Percentiles rank a stretch among this genome's conserved stretches.
Conservation (phyloP, 1,140 invertebrate species). For the Drosophila sp. region DNA sequence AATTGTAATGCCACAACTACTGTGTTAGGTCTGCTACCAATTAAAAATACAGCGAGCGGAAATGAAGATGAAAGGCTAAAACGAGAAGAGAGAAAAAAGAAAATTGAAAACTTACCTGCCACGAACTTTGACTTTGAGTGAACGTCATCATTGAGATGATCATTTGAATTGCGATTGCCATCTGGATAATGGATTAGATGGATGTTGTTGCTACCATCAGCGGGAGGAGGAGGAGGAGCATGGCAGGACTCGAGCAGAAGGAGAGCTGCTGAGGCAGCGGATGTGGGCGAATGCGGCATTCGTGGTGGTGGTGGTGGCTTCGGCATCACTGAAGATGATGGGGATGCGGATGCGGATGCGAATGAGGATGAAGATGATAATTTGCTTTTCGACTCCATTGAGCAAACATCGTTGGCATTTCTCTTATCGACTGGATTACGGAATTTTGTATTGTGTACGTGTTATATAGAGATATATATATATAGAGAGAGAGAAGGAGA, state of each 20-base stretch:
- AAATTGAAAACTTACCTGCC: slow-evolving; percentile 63
- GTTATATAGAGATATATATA: neutral
- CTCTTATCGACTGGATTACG: slow-evolving; percentile 74
- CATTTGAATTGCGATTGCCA: slow-evolving; percentile 66
- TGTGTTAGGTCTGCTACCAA: slow-evolving; percentile 41
- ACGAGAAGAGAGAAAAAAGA: slow-evolving; percentile 3
- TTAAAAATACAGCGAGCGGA: slow-evolving; percentile 69
- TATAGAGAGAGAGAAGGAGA: slow-evolving; percentile 36
- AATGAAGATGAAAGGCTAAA: slow-evolving; percentile 56
- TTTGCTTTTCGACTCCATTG: slow-evolving; percentile 42
- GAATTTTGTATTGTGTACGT: slow-evolving; percentile 24
- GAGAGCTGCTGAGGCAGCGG: slow-evolving; percentile 59
- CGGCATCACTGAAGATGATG: neutral
- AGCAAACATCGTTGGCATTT: slow-evolving; percentile 77
- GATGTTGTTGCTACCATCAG: neutral
- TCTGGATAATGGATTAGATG: slow-evolving; percentile 33
- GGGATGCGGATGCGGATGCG: slow-evolving; percentile 3
- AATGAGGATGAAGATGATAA: slow-evolving; percentile 42
- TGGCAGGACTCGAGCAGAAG: slow-evolving; percentile 52
- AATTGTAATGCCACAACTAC: slow-evolving; percentile 43
- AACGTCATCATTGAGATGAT: slow-evolving; percentile 24
- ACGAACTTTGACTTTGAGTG: slow-evolving; percentile 59
- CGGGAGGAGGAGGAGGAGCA: neutral
- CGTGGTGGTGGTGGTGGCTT: neutral
- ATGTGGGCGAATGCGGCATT: slow-evolving; percentile 54